Conservation (phyloP, 2,797 vertebrate species). For the Vireo griseus region DNA sequence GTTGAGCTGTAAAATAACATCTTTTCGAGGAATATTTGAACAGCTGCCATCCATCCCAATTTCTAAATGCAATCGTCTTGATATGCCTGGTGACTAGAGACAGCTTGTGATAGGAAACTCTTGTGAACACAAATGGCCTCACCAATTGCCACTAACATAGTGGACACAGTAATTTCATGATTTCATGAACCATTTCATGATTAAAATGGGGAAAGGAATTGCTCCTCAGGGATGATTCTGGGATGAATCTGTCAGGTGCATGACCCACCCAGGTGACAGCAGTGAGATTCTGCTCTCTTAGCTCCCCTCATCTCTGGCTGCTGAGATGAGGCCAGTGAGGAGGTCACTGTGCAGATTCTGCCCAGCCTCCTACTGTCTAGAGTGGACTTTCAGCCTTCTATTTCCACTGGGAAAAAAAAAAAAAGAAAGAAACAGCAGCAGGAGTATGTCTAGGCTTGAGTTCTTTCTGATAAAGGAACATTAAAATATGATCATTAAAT, state of each 20-base stretch:
- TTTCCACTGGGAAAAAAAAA: not conserved
- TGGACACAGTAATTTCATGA: not conserved
- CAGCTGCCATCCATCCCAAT: not conserved
- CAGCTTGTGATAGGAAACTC: not conserved
- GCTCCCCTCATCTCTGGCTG: not conserved
- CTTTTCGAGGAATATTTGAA: constrained; percentile 7
- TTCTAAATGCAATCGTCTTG: not conserved
- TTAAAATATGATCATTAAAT: not conserved
- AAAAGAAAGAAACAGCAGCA: not conserved
- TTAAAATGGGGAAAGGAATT: not conserved
- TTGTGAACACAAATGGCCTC: not conserved
- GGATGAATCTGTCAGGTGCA: not conserved
- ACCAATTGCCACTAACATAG: not conserved
- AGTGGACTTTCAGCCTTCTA: not conserved
- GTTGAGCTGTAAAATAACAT: not conserved
- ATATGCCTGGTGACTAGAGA: not conserved
- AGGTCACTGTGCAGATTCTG: not conserved
- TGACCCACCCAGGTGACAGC: not conserved
- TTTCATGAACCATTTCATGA: not conserved
- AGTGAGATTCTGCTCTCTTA: not conserved
- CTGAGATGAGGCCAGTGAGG: not conserved
- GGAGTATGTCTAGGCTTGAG: not conserved
- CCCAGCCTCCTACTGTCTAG: not conserved
- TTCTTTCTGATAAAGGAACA: not conserved
- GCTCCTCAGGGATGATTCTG: not conserved